These are phyloP conservation scores for Colius striatus DNA, from an alignment of 2,113 vertebrate genomes.

Conservation along the genomic window DNA sequence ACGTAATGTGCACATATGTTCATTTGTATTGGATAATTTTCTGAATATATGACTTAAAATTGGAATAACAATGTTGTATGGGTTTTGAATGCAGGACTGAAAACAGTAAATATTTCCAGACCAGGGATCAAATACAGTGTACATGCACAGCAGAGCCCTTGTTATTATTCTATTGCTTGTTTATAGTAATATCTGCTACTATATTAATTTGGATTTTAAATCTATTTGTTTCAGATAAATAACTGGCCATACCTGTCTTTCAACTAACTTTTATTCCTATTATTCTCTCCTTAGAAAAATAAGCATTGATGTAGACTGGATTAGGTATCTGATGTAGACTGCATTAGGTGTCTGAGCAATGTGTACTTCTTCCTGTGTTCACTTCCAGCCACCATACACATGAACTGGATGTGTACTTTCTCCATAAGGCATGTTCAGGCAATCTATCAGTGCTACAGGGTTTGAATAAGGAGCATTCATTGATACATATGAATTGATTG, in stretches of 20 bases:
- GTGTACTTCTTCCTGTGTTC: neutral
- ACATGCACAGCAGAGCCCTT: rapidly evolving
- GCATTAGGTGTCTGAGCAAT: neutral
- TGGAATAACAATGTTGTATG: neutral
- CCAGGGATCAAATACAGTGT: neutral
- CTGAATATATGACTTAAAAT: neutral
- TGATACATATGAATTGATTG: neutral
- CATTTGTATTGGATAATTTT: neutral
- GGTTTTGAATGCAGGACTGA: neutral
- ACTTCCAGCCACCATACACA: neutral
- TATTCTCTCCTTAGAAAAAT: neutral
- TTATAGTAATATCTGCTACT: neutral
- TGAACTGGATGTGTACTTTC: neutral
- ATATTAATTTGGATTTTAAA: neutral
- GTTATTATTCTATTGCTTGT: neutral
- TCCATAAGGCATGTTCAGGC: neutral
- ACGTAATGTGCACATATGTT: rapidly evolving
- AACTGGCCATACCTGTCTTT: neutral
- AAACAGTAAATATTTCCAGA: neutral
- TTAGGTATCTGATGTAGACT: neutral
- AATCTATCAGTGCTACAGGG: neutral
- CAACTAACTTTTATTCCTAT: neutral
- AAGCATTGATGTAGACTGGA: neutral
- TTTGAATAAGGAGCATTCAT: neutral
- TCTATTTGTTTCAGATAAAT: neutral